These are phyloP conservation scores for Capitella teleta DNA, from an alignment of 1,140 invertebrate genomes.

Conservation along the genomic window DNA sequence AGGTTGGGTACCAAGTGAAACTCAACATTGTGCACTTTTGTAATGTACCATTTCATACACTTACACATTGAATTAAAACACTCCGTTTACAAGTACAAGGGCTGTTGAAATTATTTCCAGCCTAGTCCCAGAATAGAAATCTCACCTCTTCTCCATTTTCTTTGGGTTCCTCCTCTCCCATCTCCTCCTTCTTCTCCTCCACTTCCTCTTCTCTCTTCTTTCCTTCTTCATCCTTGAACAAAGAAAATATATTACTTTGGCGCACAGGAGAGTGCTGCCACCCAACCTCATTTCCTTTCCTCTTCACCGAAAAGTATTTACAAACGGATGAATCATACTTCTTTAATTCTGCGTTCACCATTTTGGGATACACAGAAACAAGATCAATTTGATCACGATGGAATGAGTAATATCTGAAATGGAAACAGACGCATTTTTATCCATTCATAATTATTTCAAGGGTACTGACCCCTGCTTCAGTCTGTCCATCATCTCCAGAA, in stretches of 20 bases:
- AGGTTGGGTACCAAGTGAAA: no score
- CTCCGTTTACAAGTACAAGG: no score
- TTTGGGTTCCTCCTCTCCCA: not conserved
- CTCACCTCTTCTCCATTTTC: not conserved
- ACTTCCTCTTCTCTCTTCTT: not conserved
- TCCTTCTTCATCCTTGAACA: no score
- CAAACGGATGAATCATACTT: slow-evolving; percentile 32
- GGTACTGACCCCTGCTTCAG: slow-evolving; percentile 31
- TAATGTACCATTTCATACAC: no score
- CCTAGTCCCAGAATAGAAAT: no score
- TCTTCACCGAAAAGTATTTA: slow-evolving; percentile 29
- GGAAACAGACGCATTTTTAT: no score
- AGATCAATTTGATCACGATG: slow-evolving; percentile 29
- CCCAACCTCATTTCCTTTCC: slow-evolving; percentile 12
- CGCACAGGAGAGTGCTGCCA: not conserved
- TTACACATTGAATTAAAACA: no score
- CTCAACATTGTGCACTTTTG: no score
- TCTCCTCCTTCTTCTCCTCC: not conserved
- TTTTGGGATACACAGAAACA: slow-evolving; percentile 33
- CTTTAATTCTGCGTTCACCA: slow-evolving; percentile 31
- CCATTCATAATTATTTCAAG: no score
- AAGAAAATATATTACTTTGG: no score
- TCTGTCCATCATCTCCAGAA: slow-evolving; percentile 27
- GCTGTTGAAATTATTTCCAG: no score
- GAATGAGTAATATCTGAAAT: slow-evolving; percentile 31